phyloP scores from a whole-genome alignment of 2,888 invertebrate genomes.

The Heteromyza rotundicornis region DNA sequence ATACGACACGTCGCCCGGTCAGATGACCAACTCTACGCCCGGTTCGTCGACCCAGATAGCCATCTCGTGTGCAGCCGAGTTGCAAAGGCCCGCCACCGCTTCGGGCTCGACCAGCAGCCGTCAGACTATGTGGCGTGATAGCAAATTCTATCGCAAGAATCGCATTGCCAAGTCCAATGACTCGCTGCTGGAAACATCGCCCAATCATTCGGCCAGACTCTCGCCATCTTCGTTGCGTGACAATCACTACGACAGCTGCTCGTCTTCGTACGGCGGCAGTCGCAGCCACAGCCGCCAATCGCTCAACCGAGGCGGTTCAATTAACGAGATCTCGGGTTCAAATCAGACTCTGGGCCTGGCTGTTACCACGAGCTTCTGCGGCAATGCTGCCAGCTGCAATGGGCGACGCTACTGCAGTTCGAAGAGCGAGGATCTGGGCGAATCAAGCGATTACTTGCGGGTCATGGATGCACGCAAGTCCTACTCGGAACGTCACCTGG shows the following conservation, averaged over 20 bases:
- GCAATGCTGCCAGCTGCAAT: constrained; percentile 32
- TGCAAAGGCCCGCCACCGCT: constrained; percentile 49
- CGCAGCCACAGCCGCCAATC: constrained; percentile 47
- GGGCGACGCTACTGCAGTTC: constrained; percentile 54
- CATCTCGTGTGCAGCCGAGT: constrained; percentile 36
- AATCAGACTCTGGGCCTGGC: constrained; percentile 34
- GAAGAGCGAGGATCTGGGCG: constrained; percentile 57
- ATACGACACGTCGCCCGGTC: constrained; percentile 34
- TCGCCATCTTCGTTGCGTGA: constrained; percentile 55
- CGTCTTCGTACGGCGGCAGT: constrained; percentile 45
- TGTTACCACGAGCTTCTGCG: constrained; percentile 52
- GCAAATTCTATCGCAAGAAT: constrained; percentile 62
- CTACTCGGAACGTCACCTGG: constrained; percentile 58
- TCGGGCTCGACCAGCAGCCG: constrained; percentile 42
- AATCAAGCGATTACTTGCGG: constrained; percentile 49
- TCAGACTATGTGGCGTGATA: constrained; percentile 61
- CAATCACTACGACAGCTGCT: constrained; percentile 55
- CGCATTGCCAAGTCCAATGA: constrained; percentile 63
- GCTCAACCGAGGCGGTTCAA: constrained; percentile 48
- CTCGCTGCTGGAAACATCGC: constrained; percentile 59
- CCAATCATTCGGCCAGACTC: constrained; percentile 49
- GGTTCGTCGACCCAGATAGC: constrained; percentile 22
- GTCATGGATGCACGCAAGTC: constrained; percentile 59
- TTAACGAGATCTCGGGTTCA: constrained; percentile 41
- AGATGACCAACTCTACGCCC: constrained; percentile 30